Evolutionary conservation across 1,140 invertebrate species (phyloP).

Genomic region (Neomicropteryx cornuta): DNA sequence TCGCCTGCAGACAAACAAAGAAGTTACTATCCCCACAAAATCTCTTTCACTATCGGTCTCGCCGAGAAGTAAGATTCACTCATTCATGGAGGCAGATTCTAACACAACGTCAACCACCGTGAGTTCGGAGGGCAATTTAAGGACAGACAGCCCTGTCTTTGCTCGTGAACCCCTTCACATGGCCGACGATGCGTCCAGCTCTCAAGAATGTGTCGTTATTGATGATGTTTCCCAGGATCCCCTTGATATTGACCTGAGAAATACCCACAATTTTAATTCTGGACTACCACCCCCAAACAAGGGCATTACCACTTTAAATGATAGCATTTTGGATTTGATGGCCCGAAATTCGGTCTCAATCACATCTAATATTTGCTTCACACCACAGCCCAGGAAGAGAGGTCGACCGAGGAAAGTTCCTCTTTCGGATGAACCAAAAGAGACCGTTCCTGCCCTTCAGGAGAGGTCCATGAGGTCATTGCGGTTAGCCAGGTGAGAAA

Average conservation of each 20-base stretch:
- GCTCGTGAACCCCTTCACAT: no score
- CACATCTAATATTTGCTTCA: no score
- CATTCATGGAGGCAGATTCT: constrained; percentile 29
- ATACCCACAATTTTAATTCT: constrained; percentile 17
- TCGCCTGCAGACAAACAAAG: constrained; percentile 27
- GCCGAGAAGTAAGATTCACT: no score
- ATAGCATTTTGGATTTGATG: constrained; percentile 11
- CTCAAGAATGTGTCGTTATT: constrained; percentile 25
- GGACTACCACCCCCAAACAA: constrained; percentile 3
- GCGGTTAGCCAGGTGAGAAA: constrained; percentile 31
- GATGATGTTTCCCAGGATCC: constrained; percentile 36
- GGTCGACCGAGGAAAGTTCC: constrained; percentile 36
- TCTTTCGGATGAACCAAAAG: constrained; percentile 25
- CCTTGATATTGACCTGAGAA: constrained; percentile 27
- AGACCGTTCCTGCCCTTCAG: constrained; percentile 30
- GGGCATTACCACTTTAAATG: constrained; percentile 8
- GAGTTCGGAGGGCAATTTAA: constrained; percentile 8
- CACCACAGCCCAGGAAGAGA: constrained; percentile 34
- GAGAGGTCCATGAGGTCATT: constrained; percentile 34
- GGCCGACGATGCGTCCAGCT: constrained; percentile 33
- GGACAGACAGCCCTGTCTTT: no score
- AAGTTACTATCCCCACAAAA: constrained; percentile 1
- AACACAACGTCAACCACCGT: constrained; percentile 25
- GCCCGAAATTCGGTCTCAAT: constrained; percentile 6
- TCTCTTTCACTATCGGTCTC: no score